Evolutionary conservation across 2,888 invertebrate species (phyloP), one percentile per base, ranked within the genome.

Genomic region (Calephelis perditalis): DNA sequence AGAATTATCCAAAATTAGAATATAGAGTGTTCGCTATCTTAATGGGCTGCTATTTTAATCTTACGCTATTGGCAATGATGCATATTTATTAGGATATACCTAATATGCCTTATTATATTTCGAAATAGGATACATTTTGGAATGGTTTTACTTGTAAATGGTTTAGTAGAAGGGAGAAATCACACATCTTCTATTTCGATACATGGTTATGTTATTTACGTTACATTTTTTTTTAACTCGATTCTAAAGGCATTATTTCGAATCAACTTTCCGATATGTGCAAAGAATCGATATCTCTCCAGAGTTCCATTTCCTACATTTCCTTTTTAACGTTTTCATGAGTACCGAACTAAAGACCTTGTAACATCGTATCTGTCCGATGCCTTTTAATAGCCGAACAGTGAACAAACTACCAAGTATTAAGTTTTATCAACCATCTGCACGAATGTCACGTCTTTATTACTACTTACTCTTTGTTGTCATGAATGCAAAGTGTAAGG

Each of bases 361-460:
- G 84, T 86, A 81, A 85, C 83, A 77, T 76, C 82, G 81, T 85
- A 87, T 87, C 85, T 86, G 78, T 83, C 83, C 82, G 71, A 77
- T 81, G 77, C 75, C 81, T 85, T 83, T 85, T 87, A 88, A 87
- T 86, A 84, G 86, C 77, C 74, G 69, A 75, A 81, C 78, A 82
- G 73, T 78, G 82, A 80, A 86, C 82, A 84, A 86, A 85, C 83
- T 85, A 81, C 76, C 78, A 81, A 82, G 84, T 85, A 86, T 86
- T 85, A 85, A 83, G 81, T 85, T 86, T 88, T 88, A 89, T 86
- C 84, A 85, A 85, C 81, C 86, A 88, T 89, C 86, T 89, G 86
- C 84, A 90, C 79, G 82, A 84, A 77, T 86, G 86, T 88, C 88
- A 89, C 88, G 88, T 89, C 87, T 88, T 82, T 86, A 88, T 87